These are phyloP conservation scores for Carassius auratus DNA, from an alignment of 2,113 vertebrate species.

Conservation along the genomic window DNA sequence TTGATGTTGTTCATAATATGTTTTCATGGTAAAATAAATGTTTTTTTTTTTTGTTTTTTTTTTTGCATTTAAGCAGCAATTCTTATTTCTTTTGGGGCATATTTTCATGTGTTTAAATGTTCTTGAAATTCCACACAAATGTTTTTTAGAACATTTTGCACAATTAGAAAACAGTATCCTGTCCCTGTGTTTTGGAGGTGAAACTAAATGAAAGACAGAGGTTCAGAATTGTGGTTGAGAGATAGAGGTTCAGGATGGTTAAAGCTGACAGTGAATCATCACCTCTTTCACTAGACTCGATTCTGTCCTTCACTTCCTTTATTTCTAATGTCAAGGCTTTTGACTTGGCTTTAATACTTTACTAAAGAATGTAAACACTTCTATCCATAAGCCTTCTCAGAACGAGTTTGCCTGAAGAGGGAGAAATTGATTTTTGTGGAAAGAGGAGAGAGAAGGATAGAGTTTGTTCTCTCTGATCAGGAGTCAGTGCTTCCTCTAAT, in stretches of 20 bases:
- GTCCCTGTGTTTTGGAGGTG: slow-evolving; percentile 16
- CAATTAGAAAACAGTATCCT: slow-evolving; percentile 5
- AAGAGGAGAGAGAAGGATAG: slow-evolving; percentile 23
- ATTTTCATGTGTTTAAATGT: neutral
- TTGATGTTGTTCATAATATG: neutral
- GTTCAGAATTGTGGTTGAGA: neutral
- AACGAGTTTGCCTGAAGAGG: slow-evolving; percentile 5
- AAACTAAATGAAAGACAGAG: slow-evolving; percentile 21
- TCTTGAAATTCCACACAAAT: neutral
- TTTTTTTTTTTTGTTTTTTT: no score
- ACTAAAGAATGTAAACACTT: neutral
- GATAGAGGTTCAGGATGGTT: neutral
- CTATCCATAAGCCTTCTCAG: slow-evolving; percentile 7
- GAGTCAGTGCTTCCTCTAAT: slow-evolving; percentile 51
- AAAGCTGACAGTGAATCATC: slow-evolving; percentile 17
- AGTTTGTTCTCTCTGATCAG: slow-evolving; percentile 28
- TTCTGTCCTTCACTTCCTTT: slow-evolving; percentile 12
- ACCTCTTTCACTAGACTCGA: neutral
- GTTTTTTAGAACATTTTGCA: slow-evolving; percentile 1
- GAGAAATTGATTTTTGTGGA: slow-evolving; percentile 44
- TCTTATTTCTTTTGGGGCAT: neutral
- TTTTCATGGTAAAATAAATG: neutral
- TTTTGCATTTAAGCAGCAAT: neutral
- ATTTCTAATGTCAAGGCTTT: slow-evolving; percentile 23
- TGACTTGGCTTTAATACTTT: slow-evolving; percentile 38